A percentile compares a stretch with the other conserved stretches of the same genome.
These are phyloP conservation scores for Nesometra sesokonis DNA, from an alignment of 35 echinoderm and acorn worm genomes.

Conservation along the genomic window DNA sequence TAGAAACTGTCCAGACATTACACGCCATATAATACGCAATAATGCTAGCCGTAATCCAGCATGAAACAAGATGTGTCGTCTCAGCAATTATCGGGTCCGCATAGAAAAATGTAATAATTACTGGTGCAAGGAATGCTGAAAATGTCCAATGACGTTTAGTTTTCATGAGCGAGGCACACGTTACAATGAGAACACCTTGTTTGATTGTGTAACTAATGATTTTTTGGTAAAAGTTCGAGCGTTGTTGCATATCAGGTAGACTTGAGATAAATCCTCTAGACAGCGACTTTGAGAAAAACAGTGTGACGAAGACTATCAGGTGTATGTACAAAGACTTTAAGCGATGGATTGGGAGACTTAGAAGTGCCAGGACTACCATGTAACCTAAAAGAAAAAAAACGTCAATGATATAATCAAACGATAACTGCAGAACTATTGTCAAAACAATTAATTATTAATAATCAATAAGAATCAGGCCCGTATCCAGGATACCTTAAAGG, in stretches of 20 bases:
- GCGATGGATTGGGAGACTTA: constrained; percentile 63
- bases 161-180: constrained; percentile 46
- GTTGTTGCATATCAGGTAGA: constrained; percentile 13
- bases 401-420: too few relatives aligned
- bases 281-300: constrained; percentile 56
- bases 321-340: constrained; percentile 67
- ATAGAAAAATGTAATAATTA: constrained; percentile 20
- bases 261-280: constrained; percentile 50
- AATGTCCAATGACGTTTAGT: constrained; percentile 59
- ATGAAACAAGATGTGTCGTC: constrained; percentile 31
- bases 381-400: constrained; percentile 71
- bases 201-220: constrained; percentile 25
- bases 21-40: constrained; percentile 39
- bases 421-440: too few relatives aligned
- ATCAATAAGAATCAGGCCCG: too few relatives aligned
- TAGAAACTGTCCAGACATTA: constrained; percentile 46
- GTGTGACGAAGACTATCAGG: constrained; percentile 50
- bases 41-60: constrained; percentile 29
- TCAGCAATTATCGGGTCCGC: constrained; percentile 11
- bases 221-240: constrained; percentile 29
- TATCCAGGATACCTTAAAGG: too few relatives aligned
- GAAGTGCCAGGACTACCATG: constrained; percentile 56
- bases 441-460: constrained; percentile 8
- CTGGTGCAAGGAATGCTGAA: constrained; percentile 45
- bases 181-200: constrained; percentile 33